phyloP scores from a whole-genome alignment of 2,797 vertebrate species.

The Dallia pectoralis region DNA sequence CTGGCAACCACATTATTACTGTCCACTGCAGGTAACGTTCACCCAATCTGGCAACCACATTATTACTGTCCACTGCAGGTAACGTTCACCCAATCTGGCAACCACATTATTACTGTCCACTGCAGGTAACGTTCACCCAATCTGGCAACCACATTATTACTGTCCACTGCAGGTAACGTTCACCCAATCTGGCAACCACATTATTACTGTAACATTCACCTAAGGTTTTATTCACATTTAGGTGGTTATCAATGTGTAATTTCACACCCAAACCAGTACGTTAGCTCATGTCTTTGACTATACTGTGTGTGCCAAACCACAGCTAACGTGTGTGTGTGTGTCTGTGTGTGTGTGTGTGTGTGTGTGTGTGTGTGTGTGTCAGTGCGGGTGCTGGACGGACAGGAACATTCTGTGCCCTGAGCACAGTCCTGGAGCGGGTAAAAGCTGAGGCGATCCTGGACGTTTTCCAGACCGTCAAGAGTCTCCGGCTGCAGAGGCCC shows the following conservation, averaged over 20 bases:
- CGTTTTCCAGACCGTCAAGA: constrained; percentile 99
- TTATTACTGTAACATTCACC: constrained; percentile 81
- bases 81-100: constrained; percentile 66
- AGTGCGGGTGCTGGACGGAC: constrained; percentile 96
- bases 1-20: constrained; percentile 96
- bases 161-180: constrained; percentile 97
- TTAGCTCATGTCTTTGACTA: not conserved
- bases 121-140: constrained; percentile 81
- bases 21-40: constrained; percentile 76
- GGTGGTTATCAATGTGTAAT: not conserved
- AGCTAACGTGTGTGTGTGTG: constrained; percentile 9
- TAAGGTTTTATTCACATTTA: not conserved
- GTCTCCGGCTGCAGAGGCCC: constrained; percentile 94
- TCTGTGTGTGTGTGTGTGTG: not conserved
- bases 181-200: constrained; percentile 82
- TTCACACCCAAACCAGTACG: not conserved
- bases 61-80: constrained; percentile 99
- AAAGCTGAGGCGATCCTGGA: constrained; percentile 98
- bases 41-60: constrained; percentile 94
- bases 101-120: constrained; percentile 97
- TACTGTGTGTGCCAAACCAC: not conserved
- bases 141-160: constrained; percentile 98
- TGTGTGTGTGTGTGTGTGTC: constrained; percentile 6
- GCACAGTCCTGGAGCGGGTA: constrained; percentile 96
- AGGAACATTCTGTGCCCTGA: constrained; percentile 95